Conservation (phyloP, 1,140 invertebrate species). For the Drosophila nigromelanica region DNA sequence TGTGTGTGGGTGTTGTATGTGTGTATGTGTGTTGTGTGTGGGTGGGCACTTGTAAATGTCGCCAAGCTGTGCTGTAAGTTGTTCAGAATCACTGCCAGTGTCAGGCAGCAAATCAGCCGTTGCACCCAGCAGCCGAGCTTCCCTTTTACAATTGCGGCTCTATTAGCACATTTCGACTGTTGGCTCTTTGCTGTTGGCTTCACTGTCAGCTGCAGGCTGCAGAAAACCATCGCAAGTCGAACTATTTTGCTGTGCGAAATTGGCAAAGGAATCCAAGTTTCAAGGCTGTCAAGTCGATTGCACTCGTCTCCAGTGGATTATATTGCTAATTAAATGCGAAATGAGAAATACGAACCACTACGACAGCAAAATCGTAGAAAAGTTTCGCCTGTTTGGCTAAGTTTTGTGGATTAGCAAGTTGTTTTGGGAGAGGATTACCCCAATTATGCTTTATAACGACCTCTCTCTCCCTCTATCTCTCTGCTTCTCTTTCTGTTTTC, state of each 20-base stretch:
- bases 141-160: background rate
- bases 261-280: constrained; percentile 25
- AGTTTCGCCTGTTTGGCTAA: constrained; percentile 1
- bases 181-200: constrained; percentile 4
- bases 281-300: constrained; percentile 40
- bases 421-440: background rate
- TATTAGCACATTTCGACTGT: constrained; percentile 23
- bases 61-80: constrained; percentile 31
- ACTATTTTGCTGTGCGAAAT: constrained; percentile 6
- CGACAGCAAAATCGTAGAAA: constrained; percentile 16
- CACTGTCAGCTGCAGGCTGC: constrained; percentile 30
- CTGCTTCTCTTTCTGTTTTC: too few relatives aligned
- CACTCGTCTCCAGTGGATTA: constrained; percentile 12
- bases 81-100: constrained; percentile 34
- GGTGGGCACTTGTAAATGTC: constrained; percentile 37
- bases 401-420: constrained; percentile 6
- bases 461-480: background rate
- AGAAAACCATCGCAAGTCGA: constrained; percentile 15
- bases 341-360: constrained; percentile 5
- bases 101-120: constrained; percentile 5
- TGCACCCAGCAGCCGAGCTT: background rate
- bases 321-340: constrained; percentile 43
- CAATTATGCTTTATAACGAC: background rate
- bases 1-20: background rate
- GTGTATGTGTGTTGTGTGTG: background rate